phyloP scores from a whole-genome alignment of 2,797 vertebrate species.

The Botia almorhae region DNA sequence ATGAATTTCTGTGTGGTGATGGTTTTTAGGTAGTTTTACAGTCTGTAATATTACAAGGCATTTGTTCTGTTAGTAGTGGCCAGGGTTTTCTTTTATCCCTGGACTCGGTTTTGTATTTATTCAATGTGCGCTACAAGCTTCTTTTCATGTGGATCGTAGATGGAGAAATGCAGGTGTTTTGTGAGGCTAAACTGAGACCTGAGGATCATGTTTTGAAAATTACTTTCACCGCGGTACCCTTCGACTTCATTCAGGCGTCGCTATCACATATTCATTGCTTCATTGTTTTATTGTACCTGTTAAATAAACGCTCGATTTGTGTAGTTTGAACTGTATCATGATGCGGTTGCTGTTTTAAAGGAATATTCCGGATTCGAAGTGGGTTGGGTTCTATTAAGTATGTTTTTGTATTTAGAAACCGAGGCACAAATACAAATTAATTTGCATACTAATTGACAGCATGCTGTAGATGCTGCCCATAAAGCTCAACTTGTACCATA shows the following conservation, averaged over 20 bases:
- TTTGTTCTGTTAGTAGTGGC: conserved; percentile 8
- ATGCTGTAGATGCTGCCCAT: not conserved
- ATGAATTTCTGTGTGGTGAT: conserved; percentile 8
- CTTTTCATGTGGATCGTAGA: not conserved
- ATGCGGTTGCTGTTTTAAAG: conserved; percentile 48
- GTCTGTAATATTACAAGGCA: not conserved
- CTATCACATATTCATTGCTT: not conserved
- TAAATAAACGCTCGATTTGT: conserved; percentile 19
- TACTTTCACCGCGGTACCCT: not conserved
- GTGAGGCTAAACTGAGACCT: not conserved
- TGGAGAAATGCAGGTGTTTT: not conserved
- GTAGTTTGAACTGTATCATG: conserved; percentile 58
- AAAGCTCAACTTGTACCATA: not conserved
- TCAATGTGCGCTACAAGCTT: not conserved
- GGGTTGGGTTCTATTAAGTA: not conserved
- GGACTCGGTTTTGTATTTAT: conserved; percentile 17
- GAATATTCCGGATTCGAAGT: conserved; percentile 19
- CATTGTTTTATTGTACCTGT: conserved; percentile 14
- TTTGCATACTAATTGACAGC: not conserved
- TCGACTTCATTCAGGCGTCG: conserved; percentile 7
- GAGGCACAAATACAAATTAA: not conserved
- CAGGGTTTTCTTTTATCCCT: conserved; percentile 31
- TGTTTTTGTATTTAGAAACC: not conserved
- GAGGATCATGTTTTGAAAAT: conserved; percentile 2
- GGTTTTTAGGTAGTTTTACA: conserved; percentile 14